phyloP scores from a whole-genome alignment of 2,797 vertebrate species.

The Poeciliopsis infans region DNA sequence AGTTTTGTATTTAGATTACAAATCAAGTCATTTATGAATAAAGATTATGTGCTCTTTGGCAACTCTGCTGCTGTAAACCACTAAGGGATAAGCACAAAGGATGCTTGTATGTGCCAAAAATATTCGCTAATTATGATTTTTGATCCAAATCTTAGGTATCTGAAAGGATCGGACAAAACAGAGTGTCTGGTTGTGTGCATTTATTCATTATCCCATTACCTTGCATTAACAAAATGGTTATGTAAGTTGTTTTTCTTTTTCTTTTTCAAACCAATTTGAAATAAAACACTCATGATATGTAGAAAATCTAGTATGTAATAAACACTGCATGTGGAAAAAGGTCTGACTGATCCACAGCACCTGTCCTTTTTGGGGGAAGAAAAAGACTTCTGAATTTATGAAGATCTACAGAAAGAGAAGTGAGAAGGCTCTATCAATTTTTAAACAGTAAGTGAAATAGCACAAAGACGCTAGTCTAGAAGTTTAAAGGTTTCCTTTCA shows the following conservation, averaged over 20 bases:
- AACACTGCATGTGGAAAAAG: not conserved
- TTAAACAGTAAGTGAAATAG: slow-evolving; percentile 8
- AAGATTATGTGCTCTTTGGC: slow-evolving; percentile 37
- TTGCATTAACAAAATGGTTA: not conserved
- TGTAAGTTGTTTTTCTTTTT: not conserved
- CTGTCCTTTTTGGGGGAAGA: not conserved
- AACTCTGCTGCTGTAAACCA: slow-evolving; percentile 18
- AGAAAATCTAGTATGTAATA: not conserved
- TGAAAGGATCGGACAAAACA: slow-evolving; percentile 5
- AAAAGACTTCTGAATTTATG: slow-evolving; percentile 11
- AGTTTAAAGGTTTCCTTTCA: slow-evolving; percentile 11
- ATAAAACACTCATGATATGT: not conserved
- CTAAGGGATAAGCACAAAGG: slow-evolving; percentile 22
- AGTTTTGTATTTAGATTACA: slow-evolving; percentile 57
- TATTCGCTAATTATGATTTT: slow-evolving; percentile 13
- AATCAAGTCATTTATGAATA: slow-evolving; percentile 46
- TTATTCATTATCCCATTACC: slow-evolving; percentile 3
- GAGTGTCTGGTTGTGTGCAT: slow-evolving; percentile 5
- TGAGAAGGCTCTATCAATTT: slow-evolving; percentile 7
- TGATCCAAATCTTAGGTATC: not conserved
- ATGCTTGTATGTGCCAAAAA: slow-evolving; percentile 17
- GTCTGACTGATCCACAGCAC: slow-evolving; percentile 18
- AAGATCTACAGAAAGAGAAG: slow-evolving; percentile 2
- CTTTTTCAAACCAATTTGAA: not conserved
- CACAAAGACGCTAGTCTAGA: slow-evolving; percentile 2